Base-by-base conservation (phyloP, 2,888 invertebrate genomes). In the Eristalinus aeneus region DNA sequence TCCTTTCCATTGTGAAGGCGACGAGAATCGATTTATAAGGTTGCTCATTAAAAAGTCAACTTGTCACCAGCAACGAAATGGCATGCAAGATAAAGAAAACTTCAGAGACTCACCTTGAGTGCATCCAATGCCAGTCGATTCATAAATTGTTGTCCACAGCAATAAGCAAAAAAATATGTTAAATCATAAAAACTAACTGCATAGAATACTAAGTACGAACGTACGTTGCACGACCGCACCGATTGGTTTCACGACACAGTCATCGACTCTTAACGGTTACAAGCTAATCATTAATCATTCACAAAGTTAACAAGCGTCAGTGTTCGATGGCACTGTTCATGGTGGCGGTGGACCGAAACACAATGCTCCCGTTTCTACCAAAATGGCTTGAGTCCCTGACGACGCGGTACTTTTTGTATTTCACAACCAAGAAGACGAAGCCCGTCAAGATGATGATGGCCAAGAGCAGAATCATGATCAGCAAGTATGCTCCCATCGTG, bases 341-440 rank as follows among this genome's bases (percentile, higher is more conserved):
- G 4, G 91, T 92, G 36, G 89, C 90, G 64, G 88, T 90, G 9
- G 92, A 92, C n/a, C 90, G 90, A 82, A 91, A 92, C 10, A 92
- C 90, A 22, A 92, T 92, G 82, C 91, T 91, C 46, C 90, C 90
- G 61, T 90, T 90, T 32, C 89, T 86, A 0, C 89, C 87, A 54
- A 83, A 87, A 12, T 88, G 88, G 12, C 89, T 82, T 56, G 91
- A 91, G n/a, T 88, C 90, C 1, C 90, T 89, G 3, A 89, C 89
- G 1, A 90, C 88, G 0, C 88, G 88, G 12, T 80, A 75, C 53
- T 90, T 91, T 1, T 86, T 71, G 12, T 90, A 23, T 0, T 89
- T 78, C 1, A 89, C 75, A 2, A 88, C 20, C 4, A 78, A 3
- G 2, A 81, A 80, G 9, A 89, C 81, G 0, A 88, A 63, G 0